Evolutionary conservation across 2,888 invertebrate species (phyloP).

Genomic region (Stegophylla sp.): DNA sequence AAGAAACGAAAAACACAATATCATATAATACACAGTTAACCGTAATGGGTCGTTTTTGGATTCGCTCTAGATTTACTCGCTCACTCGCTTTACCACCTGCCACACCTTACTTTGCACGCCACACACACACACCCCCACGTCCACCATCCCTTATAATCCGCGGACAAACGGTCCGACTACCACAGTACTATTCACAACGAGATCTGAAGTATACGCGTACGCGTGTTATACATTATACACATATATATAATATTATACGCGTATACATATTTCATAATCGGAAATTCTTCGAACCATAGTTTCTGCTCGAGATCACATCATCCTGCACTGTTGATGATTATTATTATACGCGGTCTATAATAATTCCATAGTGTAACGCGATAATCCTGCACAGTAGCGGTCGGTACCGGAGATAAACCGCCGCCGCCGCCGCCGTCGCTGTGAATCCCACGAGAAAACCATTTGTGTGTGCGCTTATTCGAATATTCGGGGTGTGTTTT

Average conservation of each 20-base stretch:
- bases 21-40: not conserved
- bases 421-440: too few relatives aligned
- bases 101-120: not conserved
- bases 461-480: not conserved
- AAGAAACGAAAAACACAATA: too few relatives aligned
- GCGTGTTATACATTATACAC: not conserved
- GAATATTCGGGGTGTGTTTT: not conserved
- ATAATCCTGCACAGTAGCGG: not conserved
- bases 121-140: not conserved
- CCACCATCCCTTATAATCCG: constrained; percentile 47
- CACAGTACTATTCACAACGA: not conserved
- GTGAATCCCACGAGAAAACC: constrained; percentile 12
- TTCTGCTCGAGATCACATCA: constrained; percentile 6
- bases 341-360: not conserved
- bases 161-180: constrained; percentile 29
- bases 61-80: not conserved
- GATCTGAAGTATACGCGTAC: too few relatives aligned
- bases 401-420: not conserved
- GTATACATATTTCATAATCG: not conserved
- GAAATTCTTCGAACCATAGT: not conserved
- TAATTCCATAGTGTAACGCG: not conserved
- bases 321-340: not conserved
- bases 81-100: constrained; percentile 5
- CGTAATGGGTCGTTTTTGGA: not conserved
- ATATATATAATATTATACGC: not conserved